Evolutionary conservation across 2,113 vertebrate species (phyloP), one percentile per base, ranked within the genome.

Genomic region (Oncorhynchus gorbuscha): DNA sequence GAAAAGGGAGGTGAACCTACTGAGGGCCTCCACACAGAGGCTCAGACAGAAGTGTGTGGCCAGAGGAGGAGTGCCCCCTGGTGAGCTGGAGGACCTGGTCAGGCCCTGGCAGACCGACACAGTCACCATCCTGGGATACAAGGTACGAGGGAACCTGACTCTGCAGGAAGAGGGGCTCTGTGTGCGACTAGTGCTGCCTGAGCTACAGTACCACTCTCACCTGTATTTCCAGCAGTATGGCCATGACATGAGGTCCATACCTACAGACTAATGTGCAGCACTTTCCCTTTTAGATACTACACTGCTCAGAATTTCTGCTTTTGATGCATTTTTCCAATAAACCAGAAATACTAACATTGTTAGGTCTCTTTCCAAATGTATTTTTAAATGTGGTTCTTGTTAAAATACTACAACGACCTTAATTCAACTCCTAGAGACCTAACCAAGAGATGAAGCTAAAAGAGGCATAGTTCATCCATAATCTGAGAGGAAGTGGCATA

Each of bases 151-250:
- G 3, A 85, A 83, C 65, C 75, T 84, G 61, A 87, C 69, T 1
- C 72, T 79, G n/a, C 22, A 75, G 39, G 82, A 86, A 8, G n/a
- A 77, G 64, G 78, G 76, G 4, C 78, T 89, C 30, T 90, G 89
- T 65, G 73, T 80, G 22, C 62, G 83, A 13, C 72, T 90, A 26
- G 80, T 90, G 4, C 74, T 87, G 73, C 85, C 85, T 6, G 86
- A 89, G 68, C 79, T 81, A 8, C 83, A 85, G 71, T 89, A 88
- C 35, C 71, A 89, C 3, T 55, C 73, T 1, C 82, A 75, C 72
- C 32, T 91, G 32, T 74, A 89, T 71, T 83, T 84, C 70, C 81
- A 81, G 74, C 87, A 90, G 64, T 86, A 87, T 1, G 77, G 78
- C 4, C 76, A 71, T 32, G 83, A 85, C 26, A 78, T 87, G 84